Evolutionary conservation across 2,113 vertebrate genomes (phyloP), one percentile per base, ranked within the genome.

Genomic region (Platichthys flesus): DNA sequence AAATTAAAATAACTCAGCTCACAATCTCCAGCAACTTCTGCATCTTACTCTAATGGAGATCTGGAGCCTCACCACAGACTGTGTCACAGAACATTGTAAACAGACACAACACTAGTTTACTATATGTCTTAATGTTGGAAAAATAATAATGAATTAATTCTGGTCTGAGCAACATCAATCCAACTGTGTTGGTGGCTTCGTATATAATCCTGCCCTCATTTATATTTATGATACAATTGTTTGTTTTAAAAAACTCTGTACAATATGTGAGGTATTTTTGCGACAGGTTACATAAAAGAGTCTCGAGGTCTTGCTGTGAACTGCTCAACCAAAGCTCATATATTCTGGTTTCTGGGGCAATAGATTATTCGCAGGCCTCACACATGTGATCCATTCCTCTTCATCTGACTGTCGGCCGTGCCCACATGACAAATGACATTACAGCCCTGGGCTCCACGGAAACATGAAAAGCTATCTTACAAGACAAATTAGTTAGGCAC

Each of bases 351-450:
- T 56, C 21, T 71, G 66, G 16, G 16, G 45, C 49, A 66, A 51
- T 12, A 9, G 52, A 67, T 75, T 71, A 75, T 74, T 57, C 58
- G 5, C 24, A 5, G 13, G 47, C 23, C 18, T 68, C 66, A 67
- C 49, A 54, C 16, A 42, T 56, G 73, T 54, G 54, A 74, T 71
- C 57, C 57, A 67, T 81, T 67, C 66, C 52, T 76, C 84, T 79
- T 28, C 66, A 58, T 59, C 35, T 59, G 79, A 56, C 75, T 64
- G 65, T 31, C 71, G 52, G 59, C 49, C 13, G 9, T 24, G n/a
- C 20, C 28, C 4, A 35, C 56, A 56, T 78, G 74, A 87, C 63
- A 67, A 81, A 83, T 74, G 67, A 78, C 67, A 35, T 9, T 76
- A 64, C 35, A 67, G 47, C 10, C 15, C 28, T 4, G 57, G 63